Evolutionary conservation across 2,113 vertebrate genomes (phyloP), one percentile per base, ranked within the genome.

Genomic region (Planiliza haematocheilus): DNA sequence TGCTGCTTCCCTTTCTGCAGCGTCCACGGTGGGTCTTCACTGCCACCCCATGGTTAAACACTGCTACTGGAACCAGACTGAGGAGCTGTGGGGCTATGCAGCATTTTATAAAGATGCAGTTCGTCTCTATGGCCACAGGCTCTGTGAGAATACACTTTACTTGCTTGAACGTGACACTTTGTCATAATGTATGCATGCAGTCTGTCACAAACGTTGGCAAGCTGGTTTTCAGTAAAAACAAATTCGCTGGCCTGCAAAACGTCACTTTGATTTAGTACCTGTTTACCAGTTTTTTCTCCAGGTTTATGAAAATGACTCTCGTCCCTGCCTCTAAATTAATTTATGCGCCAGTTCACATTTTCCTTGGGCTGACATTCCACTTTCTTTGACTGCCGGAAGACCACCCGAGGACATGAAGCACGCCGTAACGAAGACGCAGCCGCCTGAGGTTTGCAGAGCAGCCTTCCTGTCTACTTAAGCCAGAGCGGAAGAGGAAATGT

Each of bases 21-120:
- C n/a, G 34, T 39, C 57, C 30, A 24, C 7, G 14, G 43, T 57
- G 24, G 64, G 13, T 42, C 73, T 86, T 67, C 9, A 88, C 73
- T 89, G 82, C 84, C 85, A 79, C 43, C 88, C 56, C 7, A 1
- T 86, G 89, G 88, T 42, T 7, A 65, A 43, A 41, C 0, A 7
- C 39, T 65, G 78, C 13, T 36, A 85, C 18, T 74, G 58, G 3
- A 30, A 30, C 24, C 5, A 55, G 2, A 36, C n/a, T 8, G 1
- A 60, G 18, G 1, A 34, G 64, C 1, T 8, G n/a, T 7, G n/a
- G 20, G 17, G 9, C 24, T 39, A 17, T 16, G 70, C 24, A 21
- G 50, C 17, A 34, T 14, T 11, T 49, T 10, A 14, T 45, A 38
- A 21, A 55, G 24, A 13, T 50, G 8, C 2, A 4, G 48, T 39